Evolutionary conservation across 53 echinoderm and acorn worm species (phyloP).

Genomic region (Stichopus horrens): DNA sequence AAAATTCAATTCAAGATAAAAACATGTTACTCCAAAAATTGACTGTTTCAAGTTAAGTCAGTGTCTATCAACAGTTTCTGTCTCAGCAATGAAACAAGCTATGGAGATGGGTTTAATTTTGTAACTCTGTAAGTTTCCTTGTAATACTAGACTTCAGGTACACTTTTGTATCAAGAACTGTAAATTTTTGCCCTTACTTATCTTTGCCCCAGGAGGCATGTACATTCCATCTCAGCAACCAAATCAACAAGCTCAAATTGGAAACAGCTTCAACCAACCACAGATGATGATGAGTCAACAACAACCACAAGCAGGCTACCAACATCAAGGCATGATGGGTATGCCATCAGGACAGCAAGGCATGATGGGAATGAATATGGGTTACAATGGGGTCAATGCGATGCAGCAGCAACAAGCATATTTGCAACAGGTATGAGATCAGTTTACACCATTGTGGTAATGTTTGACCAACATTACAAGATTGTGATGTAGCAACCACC

Average conservation of each 20-base stretch:
- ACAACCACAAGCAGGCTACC: constrained; percentile 22
- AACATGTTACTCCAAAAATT: too few relatives aligned
- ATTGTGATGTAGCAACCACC: neutral
- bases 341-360: constrained; percentile 31
- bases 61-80: too few relatives aligned
- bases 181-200: neutral
- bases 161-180: neutral
- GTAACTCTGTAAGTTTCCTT: too few relatives aligned
- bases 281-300: constrained; percentile 43
- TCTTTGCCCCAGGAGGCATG: constrained; percentile 1
- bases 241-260: constrained; percentile 9
- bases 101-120: too few relatives aligned
- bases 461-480: neutral
- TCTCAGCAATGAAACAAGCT: too few relatives aligned
- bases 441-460: neutral
- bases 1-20: too few relatives aligned
- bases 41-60: too few relatives aligned
- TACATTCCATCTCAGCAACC: constrained; percentile 48
- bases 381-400: constrained; percentile 4
- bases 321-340: constrained; percentile 36
- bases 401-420: constrained; percentile 46
- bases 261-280: constrained; percentile 26
- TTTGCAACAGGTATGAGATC: constrained; percentile 23
- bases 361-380: constrained; percentile 43
- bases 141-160: too few relatives aligned